phyloP scores from a whole-genome alignment of 2,888 invertebrate genomes.

The Troilus luridus region DNA sequence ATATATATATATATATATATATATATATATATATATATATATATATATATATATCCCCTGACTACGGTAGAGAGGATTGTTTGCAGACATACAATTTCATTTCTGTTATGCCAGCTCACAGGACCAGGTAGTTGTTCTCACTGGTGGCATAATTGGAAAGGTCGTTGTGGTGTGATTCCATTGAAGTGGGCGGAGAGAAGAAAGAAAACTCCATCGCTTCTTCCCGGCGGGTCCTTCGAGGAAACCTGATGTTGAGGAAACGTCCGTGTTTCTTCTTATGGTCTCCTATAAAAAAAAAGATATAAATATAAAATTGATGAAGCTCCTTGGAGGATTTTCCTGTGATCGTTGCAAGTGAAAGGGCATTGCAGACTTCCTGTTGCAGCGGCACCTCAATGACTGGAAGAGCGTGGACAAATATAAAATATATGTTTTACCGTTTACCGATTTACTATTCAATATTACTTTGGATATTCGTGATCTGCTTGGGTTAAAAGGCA shows the following conservation, averaged over 20 bases:
- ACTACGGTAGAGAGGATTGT: too few relatives aligned
- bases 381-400: neutral
- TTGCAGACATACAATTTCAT: too few relatives aligned
- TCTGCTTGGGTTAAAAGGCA: too few relatives aligned
- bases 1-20: too few relatives aligned
- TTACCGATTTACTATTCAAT: neutral
- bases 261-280: neutral
- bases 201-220: neutral
- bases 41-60: too few relatives aligned
- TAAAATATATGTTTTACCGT: neutral
- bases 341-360: neutral
- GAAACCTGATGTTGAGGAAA: neutral
- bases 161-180: neutral
- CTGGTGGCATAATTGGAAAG: neutral
- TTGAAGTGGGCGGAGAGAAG: neutral
- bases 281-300: neutral
- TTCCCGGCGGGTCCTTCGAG: neutral
- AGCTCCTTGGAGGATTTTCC: neutral
- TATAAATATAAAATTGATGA: neutral
- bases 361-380: neutral
- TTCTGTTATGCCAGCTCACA: neutral
- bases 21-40: too few relatives aligned
- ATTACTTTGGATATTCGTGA: too few relatives aligned
- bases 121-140: neutral
- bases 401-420: neutral